phyloP scores from a whole-genome alignment of 2,113 vertebrate species.

The Thunnus thynnus region DNA sequence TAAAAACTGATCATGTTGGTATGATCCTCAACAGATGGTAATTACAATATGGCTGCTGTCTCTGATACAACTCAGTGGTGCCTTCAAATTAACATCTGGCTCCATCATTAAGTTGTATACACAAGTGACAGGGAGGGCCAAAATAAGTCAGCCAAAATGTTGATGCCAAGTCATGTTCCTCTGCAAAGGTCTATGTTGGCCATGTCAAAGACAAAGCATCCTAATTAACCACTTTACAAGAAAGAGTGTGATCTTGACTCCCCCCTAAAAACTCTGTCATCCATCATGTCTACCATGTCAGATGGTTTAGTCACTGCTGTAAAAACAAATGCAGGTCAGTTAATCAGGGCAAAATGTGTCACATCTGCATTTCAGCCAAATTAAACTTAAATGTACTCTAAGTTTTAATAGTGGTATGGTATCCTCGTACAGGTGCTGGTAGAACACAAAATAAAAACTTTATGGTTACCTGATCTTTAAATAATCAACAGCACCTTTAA shows the following conservation, averaged over 20 bases:
- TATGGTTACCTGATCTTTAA: too few relatives aligned
- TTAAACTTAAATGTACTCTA: background rate
- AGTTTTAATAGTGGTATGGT: background rate
- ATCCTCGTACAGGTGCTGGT: too few relatives aligned
- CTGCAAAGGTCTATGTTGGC: conserved; percentile 21
- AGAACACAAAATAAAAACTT: too few relatives aligned
- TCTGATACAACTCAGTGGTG: conserved; percentile 72
- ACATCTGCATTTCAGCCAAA: conserved; percentile 5
- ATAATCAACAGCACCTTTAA: too few relatives aligned
- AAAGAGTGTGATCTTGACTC: conserved; percentile 10
- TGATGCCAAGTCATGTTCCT: conserved; percentile 5
- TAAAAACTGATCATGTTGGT: conserved; percentile 55
- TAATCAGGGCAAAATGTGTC: conserved; percentile 11
- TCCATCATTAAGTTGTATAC: conserved; percentile 55
- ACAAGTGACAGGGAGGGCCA: conserved; percentile 41
- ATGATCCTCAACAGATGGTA: conserved; percentile 80
- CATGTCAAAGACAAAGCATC: conserved; percentile 23
- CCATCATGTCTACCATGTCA: background rate
- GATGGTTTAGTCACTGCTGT: background rate
- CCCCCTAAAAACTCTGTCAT: background rate
- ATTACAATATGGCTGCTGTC: conserved; percentile 67
- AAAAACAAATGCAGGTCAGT: conserved; percentile 21
- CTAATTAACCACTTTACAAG: conserved; percentile 19
- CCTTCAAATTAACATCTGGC: conserved; percentile 83
- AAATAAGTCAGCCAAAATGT: conserved; percentile 37